These are phyloP conservation scores for Eueremaeus valkanovi DNA, from an alignment of 2,888 invertebrate genomes.

Conservation along the genomic window DNA sequence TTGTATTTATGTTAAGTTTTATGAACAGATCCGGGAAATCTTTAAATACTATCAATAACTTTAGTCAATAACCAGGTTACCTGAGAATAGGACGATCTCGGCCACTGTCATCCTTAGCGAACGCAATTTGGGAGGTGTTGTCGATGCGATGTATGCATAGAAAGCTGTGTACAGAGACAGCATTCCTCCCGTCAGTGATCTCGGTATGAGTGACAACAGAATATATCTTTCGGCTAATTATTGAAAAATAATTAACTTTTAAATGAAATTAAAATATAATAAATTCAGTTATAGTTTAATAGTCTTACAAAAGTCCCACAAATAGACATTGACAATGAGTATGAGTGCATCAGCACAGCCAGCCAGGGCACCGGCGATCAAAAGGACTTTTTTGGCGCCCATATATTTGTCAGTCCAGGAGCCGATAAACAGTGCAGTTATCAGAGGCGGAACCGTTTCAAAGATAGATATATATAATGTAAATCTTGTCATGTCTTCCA, in stretches of 20 bases:
- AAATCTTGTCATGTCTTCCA: not conserved
- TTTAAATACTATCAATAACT: too few species aligned
- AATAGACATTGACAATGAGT: not conserved
- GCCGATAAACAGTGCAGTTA: not conserved
- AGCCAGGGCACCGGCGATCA: not conserved
- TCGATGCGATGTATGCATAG: conserved; percentile 18
- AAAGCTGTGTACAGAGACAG: not conserved
- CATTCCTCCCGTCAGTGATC: conserved; percentile 23
- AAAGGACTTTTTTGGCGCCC: not conserved
- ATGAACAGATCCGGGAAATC: too few species aligned
- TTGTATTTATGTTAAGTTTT: too few species aligned
- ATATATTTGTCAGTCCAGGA: not conserved
- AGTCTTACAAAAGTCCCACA: not conserved
- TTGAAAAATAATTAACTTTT: not conserved
- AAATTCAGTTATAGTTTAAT: not conserved
- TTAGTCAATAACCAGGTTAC: too few species aligned
- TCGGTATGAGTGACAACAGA: not conserved
- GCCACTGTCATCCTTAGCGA: conserved; percentile 8
- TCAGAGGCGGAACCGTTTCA: not conserved
- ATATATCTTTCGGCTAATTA: not conserved
- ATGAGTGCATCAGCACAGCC: not conserved
- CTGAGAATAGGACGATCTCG: not conserved
- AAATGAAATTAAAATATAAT: not conserved
- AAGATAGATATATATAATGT: not conserved
- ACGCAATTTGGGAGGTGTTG: conserved; percentile 28